These are phyloP conservation scores for Acipenser ruthenus DNA, from an alignment of 2,797 vertebrate genomes.

Conservation along the genomic window DNA sequence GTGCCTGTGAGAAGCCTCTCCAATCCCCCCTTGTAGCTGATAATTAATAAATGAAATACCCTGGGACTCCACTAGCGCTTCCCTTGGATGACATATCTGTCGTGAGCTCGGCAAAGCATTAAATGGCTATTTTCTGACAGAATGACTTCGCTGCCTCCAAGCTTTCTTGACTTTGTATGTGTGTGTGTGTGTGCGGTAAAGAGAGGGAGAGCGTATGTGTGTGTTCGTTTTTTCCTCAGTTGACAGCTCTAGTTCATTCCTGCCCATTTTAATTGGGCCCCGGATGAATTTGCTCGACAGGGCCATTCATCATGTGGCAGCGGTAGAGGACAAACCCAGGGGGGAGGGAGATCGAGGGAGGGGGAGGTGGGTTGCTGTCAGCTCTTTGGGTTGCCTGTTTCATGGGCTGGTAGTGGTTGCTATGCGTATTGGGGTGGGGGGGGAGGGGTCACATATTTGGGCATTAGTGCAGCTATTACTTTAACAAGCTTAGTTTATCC, in stretches of 20 bases:
- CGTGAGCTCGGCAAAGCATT: constrained; percentile 79
- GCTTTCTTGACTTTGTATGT: constrained; percentile 50
- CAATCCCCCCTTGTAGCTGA: too few relatives aligned
- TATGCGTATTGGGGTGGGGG: constrained; percentile 34
- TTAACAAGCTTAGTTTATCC: constrained; percentile 92
- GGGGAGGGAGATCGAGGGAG: constrained; percentile 34
- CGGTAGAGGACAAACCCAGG: constrained; percentile 80
- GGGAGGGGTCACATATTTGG: constrained; percentile 77
- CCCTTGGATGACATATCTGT: constrained; percentile 79
- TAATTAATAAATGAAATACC: constrained; percentile 80
- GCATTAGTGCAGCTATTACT: constrained; percentile 97
- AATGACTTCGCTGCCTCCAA: constrained; percentile 60
- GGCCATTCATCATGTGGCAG: constrained; percentile 96
- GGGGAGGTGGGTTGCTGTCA: constrained; percentile 56
- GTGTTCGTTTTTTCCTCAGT: constrained; percentile 46
- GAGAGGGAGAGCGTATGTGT: neutral
- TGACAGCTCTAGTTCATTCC: constrained; percentile 76
- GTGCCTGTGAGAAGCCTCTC: too few relatives aligned
- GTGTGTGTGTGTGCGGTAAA: constrained; percentile 31
- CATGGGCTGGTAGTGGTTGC: constrained; percentile 39
- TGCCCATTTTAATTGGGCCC: constrained; percentile 90
- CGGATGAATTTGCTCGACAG: constrained; percentile 92
- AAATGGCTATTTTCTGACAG: constrained; percentile 84
- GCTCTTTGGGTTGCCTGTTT: constrained; percentile 34
- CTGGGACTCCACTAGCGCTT: constrained; percentile 62